Evolutionary conservation across 2,113 vertebrate species (phyloP).

Genomic region (Sisor rabdophorus): DNA sequence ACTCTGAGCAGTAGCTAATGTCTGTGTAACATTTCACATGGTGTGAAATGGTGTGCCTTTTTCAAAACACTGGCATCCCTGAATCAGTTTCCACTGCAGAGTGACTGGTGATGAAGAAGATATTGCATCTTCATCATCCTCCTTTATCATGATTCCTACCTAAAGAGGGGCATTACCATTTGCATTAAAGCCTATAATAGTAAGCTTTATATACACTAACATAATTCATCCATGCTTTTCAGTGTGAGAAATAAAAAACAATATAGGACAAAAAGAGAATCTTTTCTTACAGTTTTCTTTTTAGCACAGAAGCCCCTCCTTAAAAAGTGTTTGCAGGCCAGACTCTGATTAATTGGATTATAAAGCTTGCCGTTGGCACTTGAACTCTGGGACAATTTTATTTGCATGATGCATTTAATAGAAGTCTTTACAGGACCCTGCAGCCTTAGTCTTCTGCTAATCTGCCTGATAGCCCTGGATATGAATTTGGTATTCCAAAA

Average conservation of each 20-base stretch:
- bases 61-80: neutral
- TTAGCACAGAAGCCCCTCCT: conserved; percentile 20
- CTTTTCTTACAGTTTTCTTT: conserved; percentile 31
- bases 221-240: neutral
- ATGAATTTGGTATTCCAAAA: conserved; percentile 37
- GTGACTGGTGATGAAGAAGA: too few species aligned
- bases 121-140: neutral
- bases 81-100: neutral
- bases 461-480: conserved; percentile 38
- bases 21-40: neutral
- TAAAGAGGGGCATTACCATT: neutral
- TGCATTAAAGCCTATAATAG: neutral
- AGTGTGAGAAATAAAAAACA: neutral
- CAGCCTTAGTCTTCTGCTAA: conserved; percentile 21
- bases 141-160: too few species aligned
- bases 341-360: conserved; percentile 69
- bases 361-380: conserved; percentile 49
- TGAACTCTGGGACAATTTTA: conserved; percentile 60
- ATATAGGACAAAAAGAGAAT: neutral
- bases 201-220: neutral
- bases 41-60: neutral
- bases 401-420: conserved; percentile 66
- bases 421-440: conserved; percentile 43
- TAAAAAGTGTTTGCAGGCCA: conserved; percentile 43
- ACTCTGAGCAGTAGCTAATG: neutral